Percentiles rank a stretch among this genome's conserved stretches.
Conservation (phyloP, 2,113 vertebrate species). For the Psephotus haematonotus region DNA sequence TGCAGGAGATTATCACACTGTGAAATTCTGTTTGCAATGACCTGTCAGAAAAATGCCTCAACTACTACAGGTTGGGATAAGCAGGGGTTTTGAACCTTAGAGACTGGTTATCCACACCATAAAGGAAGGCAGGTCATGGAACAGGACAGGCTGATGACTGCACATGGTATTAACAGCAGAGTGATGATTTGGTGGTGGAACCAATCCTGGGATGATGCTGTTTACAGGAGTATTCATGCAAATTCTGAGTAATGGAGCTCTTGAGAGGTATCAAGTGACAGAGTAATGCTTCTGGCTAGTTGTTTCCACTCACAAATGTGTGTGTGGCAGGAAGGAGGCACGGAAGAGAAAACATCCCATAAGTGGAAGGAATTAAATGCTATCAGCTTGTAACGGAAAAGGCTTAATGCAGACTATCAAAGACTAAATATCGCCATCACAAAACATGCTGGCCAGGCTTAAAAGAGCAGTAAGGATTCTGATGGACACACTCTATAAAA, state of each 20-base stretch:
- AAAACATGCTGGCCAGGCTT: background rate
- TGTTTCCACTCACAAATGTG: background rate
- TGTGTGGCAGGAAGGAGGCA: background rate
- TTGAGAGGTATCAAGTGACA: background rate
- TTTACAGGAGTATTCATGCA: background rate
- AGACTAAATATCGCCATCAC: background rate
- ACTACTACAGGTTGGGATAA: background rate
- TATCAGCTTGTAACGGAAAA: background rate
- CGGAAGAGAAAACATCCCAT: background rate
- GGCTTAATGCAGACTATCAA: background rate
- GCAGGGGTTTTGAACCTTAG: background rate
- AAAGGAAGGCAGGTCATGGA: background rate
- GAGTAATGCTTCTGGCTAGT: background rate
- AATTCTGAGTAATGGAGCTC: background rate
- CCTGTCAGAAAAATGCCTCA: background rate
- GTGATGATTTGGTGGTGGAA: fast-evolving
- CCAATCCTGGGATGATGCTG: background rate
- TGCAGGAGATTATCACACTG: background rate
- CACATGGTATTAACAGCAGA: background rate
- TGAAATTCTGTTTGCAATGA: background rate
- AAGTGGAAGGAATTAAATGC: background rate
- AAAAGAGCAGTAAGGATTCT: background rate
- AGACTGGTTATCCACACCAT: background rate
- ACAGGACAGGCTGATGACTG: background rate
- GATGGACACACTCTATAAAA: background rate